phyloP scores from a whole-genome alignment of 2,888 invertebrate species.

The Polydrusus pterygomalis region DNA sequence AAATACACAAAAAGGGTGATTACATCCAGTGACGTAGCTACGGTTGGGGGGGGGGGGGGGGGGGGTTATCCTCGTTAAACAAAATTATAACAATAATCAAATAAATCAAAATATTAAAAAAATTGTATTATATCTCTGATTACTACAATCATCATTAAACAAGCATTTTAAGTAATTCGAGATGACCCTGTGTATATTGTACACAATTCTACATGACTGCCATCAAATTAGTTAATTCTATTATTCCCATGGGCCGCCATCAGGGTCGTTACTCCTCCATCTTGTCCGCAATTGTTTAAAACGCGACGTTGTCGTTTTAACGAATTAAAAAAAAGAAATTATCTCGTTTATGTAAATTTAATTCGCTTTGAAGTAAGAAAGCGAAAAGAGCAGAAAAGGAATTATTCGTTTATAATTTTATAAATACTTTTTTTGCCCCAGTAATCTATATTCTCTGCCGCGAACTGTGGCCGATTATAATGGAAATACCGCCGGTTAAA shows the following conservation, averaged over 20 bases:
- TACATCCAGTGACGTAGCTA: no score
- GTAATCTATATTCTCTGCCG: slow-evolving; percentile 24
- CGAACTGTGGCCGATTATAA: slow-evolving; percentile 5
- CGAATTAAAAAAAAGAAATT: slow-evolving; percentile 31
- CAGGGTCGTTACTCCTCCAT: slow-evolving; percentile 14
- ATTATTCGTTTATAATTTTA: slow-evolving; percentile 10
- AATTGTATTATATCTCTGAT: no score
- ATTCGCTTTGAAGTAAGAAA: slow-evolving; percentile 29
- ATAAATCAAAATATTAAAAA: no score
- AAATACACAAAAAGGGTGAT: no score
- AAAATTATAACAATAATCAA: no score
- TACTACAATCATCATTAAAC: no score
- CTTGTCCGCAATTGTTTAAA: slow-evolving; percentile 12
- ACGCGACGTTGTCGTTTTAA: slow-evolving; percentile 7
- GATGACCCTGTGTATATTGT: background rate
- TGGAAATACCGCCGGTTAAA: slow-evolving; percentile 8
- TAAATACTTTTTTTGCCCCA: slow-evolving; percentile 23
- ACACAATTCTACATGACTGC: background rate
- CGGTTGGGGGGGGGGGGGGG: no score
- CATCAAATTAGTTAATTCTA: background rate
- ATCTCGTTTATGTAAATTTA: slow-evolving; percentile 32
- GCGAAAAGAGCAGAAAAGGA: slow-evolving; percentile 28
- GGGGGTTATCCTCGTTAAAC: no score
- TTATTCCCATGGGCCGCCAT: background rate
- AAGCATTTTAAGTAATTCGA: no score